Conservation (phyloP, 2,888 invertebrate genomes). For the Strigamia maritima region DNA sequence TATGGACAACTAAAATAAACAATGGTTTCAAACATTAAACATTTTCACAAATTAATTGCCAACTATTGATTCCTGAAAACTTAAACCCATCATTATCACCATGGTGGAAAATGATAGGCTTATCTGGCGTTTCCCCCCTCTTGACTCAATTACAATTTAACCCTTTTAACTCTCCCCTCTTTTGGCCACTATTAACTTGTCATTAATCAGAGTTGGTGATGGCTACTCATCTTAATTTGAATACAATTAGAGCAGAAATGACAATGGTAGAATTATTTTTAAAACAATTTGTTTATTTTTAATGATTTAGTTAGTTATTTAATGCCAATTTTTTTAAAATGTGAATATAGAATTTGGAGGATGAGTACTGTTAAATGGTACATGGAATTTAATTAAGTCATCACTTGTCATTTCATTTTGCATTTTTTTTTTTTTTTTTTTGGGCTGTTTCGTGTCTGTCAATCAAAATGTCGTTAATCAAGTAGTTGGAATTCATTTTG, state of each 20-base stretch:
- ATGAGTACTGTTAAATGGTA: neutral
- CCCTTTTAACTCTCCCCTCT: neutral
- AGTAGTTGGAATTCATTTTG: neutral
- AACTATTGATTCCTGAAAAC: neutral
- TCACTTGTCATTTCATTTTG: neutral
- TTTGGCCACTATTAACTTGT: slow-evolving; percentile 16
- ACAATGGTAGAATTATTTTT: neutral
- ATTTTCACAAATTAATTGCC: neutral
- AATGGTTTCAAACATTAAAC: too few species aligned
- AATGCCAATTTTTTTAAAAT: too few species aligned
- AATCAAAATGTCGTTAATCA: slow-evolving; percentile 32
- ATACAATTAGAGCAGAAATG: neutral
- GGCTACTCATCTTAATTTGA: neutral
- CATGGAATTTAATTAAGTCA: slow-evolving; percentile 13
- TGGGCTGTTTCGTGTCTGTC: neutral
- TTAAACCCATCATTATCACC: neutral
- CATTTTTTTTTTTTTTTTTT: neutral
- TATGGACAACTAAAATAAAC: too few species aligned
- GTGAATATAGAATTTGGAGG: too few species aligned
- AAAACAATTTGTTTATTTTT: too few species aligned
- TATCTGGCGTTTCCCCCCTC: neutral
- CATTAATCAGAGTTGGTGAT: slow-evolving; percentile 20
- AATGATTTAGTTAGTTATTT: too few species aligned
- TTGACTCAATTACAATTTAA: slow-evolving; percentile 1
- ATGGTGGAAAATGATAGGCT: neutral